Base-by-base conservation (phyloP, 2,113 vertebrate genomes). In the Nycticorax nycticorax region DNA sequence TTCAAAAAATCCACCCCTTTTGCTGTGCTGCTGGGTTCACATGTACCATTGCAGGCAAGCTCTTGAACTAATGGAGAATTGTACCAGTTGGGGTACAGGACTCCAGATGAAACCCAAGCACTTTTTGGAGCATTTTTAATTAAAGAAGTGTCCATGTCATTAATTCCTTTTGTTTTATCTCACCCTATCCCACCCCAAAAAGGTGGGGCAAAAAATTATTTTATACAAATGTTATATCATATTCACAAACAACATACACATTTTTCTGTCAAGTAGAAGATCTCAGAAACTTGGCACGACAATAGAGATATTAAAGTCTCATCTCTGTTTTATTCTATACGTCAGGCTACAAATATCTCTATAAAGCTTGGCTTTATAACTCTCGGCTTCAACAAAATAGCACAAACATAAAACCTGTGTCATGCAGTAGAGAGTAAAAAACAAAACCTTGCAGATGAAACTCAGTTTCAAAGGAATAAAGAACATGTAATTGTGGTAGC, bases 321-420 rank as follows among this genome's bases (percentile, higher is more conserved):
- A 32, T 12, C 60, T 72, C 35, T 66, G 19, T 55, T 21, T 79
- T 76, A 37, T 53, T 14, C 19, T 57, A 18, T 33, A 32, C 10
- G n/a, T 80, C 50, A 81, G 32, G 28, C 32, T 74, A 55, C 12
- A 26, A 69, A 74, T 6, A 18, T 12, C 21, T 50, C 30, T 28
- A 7, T 20, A 63, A 93, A 33, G 30, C 9, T 59, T 91, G 52
- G 67, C 12, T 41, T 41, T 41, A 27, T 22, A 87, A 81, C 32
- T 52, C 39, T 37, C 64, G 39, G 28, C 33, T 90, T 85, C 47
- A 72, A 37, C 23, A 63, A 86, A 91, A 30, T 1, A 78, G 23
- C 30, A 64, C 0, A 0, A 72, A 63, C 8, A 64, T n/a, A 82
- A 91, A 89, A 39, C 3, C 14, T 23, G 1, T 23, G 14, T 22